Percentiles rank a stretch among this genome's conserved stretches.
phyloP scores from a whole-genome alignment of 2,113 vertebrate genomes.

The Percina caprodes region DNA sequence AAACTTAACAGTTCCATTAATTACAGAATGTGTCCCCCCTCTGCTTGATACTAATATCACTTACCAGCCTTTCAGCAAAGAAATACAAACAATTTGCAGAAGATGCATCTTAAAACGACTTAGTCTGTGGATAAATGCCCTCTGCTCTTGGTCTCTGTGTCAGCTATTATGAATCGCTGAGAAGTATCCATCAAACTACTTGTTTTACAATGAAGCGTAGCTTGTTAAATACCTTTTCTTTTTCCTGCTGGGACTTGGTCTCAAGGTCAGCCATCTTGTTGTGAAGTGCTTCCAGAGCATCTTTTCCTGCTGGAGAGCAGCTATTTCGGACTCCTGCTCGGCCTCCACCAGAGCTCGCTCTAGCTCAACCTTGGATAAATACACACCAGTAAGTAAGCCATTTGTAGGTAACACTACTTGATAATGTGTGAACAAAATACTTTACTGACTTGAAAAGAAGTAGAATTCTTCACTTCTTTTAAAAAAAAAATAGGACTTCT shows the following conservation, averaged over 20 bases:
- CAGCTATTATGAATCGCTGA: not conserved
- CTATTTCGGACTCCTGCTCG: constrained; percentile 92
- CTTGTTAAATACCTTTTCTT: constrained; percentile 89
- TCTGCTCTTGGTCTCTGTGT: not conserved
- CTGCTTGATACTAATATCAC: not conserved
- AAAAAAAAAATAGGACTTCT: not conserved
- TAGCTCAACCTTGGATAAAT: constrained; percentile 89
- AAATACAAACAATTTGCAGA: not conserved
- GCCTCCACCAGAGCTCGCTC: constrained; percentile 95
- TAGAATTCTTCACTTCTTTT: not conserved
- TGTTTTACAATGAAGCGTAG: constrained; percentile 2
- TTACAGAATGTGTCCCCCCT: not conserved
- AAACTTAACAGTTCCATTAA: not conserved
- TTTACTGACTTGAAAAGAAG: not conserved
- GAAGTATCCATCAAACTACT: not conserved
- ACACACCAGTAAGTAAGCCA: not conserved
- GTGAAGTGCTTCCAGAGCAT: constrained; percentile 91
- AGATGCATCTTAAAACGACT: not conserved
- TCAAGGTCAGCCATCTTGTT: constrained; percentile 92
- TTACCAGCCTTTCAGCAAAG: not conserved
- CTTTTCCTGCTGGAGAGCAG: constrained; percentile 92
- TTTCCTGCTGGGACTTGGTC: constrained; percentile 90
- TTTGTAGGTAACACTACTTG: not conserved
- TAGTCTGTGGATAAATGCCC: not conserved
- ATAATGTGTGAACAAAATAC: not conserved